A percentile compares a stretch with the other conserved stretches of the same genome.
These are phyloP conservation scores for Acanthosepion pharaonis DNA, from an alignment of 2,888 invertebrate species.

Conservation along the genomic window DNA sequence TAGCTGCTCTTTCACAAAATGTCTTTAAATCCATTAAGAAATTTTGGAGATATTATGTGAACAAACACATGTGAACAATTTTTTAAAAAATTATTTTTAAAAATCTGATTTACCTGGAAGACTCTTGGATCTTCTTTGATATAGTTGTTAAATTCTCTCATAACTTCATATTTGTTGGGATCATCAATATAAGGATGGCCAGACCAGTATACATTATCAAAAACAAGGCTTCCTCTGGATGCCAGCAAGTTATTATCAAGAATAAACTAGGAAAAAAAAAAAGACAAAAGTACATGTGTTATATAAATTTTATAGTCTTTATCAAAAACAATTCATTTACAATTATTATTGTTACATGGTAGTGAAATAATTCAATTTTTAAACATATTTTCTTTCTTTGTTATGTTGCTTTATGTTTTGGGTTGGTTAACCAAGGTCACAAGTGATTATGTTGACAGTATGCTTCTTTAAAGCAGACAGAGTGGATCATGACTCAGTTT, in stretches of 20 bases:
- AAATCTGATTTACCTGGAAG: slow-evolving; percentile 42
- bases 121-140: slow-evolving; percentile 47
- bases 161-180: not conserved
- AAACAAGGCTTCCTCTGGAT: slow-evolving; percentile 46
- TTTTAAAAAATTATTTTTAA: no score
- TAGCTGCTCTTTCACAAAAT: no score
- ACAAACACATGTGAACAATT: no score
- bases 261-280: slow-evolving; percentile 36
- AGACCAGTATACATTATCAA: slow-evolving; percentile 46
- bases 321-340: not conserved
- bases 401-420: no score
- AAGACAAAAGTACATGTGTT: not conserved
- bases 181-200: not conserved
- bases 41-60: no score
- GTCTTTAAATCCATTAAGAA: no score
- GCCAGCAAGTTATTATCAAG: slow-evolving; percentile 47
- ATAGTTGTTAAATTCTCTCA: slow-evolving; percentile 42
- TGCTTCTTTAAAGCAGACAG: no score
- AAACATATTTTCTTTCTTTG: no score
- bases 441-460: no score
- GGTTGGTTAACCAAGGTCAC: no score
- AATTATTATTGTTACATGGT: not conserved
- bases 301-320: not conserved
- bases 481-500: no score
- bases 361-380: no score